Evolutionary conservation across 1,140 invertebrate genomes (phyloP).

Genomic region (Pollicipes pollicipes): DNA sequence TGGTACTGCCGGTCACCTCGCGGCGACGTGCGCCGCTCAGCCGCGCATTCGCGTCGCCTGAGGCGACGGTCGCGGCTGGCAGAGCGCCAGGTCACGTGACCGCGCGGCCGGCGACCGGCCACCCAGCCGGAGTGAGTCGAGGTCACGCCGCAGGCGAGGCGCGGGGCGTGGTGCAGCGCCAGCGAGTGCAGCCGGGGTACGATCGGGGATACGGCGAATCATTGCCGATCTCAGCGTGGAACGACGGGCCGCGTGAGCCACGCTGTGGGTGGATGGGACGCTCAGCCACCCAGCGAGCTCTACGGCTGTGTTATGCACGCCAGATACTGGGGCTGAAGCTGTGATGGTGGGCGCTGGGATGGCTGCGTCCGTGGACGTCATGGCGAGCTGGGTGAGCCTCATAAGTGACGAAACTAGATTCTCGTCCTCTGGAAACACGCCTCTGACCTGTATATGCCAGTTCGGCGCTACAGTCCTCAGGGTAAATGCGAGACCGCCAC

Average conservation of each 20-base stretch:
- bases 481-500: not conserved
- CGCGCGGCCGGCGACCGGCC: not conserved
- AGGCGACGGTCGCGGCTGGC: no score
- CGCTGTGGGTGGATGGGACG: not conserved
- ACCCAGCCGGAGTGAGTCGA: not conserved
- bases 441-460: not conserved
- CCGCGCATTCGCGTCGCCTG: no score
- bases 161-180: no score
- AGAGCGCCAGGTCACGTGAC: not conserved
- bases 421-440: not conserved
- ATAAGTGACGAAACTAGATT: not conserved
- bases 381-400: not conserved
- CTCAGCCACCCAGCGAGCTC: slow-evolving; percentile 1
- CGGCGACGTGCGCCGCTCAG: not conserved
- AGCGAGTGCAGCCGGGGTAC: no score
- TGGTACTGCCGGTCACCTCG: slow-evolving; percentile 7
- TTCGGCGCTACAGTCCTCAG: not conserved
- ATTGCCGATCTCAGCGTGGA: not conserved
- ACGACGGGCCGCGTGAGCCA: no score
- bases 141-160: not conserved
- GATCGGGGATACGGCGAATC: not conserved
- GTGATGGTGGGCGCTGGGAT: slow-evolving; percentile 3
- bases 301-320: not conserved
- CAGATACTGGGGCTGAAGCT: slow-evolving; percentile 7
- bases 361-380: slow-evolving; percentile 1